Percentiles rank a stretch among this genome's conserved stretches.
Evolutionary conservation across 2,113 vertebrate genomes (phyloP).

Genomic region (Dipodomys stephensi): DNA sequence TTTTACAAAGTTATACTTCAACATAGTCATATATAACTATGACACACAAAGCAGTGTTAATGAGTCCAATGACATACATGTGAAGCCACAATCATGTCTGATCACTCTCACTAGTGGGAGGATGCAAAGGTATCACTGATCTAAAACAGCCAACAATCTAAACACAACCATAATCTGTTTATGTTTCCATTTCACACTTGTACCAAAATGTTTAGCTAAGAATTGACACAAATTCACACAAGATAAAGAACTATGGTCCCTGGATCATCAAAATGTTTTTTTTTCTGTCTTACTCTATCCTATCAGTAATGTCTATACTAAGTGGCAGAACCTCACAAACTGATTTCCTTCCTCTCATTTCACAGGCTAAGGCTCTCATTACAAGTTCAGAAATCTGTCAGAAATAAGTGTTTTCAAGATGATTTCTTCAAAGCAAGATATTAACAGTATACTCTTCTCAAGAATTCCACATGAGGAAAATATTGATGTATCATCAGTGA

Average conservation of each 20-base stretch:
- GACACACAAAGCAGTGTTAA: not conserved
- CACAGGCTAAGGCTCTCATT: not conserved
- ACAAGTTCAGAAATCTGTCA: not conserved
- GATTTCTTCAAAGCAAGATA: not conserved
- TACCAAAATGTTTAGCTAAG: not conserved
- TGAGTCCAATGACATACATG: not conserved
- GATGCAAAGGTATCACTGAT: not conserved
- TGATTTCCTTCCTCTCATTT: no score
- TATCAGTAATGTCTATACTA: not conserved
- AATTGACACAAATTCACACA: not conserved
- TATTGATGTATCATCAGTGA: not conserved
- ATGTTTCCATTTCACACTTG: not conserved
- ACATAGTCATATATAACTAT: not conserved
- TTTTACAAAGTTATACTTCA: not conserved
- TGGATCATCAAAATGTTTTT: not conserved
- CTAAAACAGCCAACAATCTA: not conserved
- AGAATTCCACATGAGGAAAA: conserved; percentile 16
- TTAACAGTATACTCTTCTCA: not conserved
- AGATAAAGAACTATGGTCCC: conserved; percentile 16
- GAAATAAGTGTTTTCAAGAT: not conserved
- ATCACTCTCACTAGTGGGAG: not conserved
- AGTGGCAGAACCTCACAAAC: not conserved
- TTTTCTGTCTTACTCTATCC: not conserved
- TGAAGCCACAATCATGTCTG: conserved; percentile 16
- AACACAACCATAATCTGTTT: not conserved